Percentiles rank a stretch among this genome's conserved stretches.
Conservation (phyloP, 2,888 invertebrate genomes). For the Melanotus villosus region DNA sequence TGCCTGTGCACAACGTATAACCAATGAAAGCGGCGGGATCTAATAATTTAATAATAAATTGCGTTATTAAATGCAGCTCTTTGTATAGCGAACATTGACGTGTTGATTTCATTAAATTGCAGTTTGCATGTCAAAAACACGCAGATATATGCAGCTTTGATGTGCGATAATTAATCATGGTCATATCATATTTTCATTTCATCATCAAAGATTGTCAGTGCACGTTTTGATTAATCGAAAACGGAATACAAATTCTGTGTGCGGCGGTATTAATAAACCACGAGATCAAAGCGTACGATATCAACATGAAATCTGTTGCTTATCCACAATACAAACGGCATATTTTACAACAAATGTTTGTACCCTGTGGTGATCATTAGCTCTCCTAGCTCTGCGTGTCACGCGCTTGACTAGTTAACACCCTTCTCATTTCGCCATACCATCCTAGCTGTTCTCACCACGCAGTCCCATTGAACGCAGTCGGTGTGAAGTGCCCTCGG, state of each 20-base stretch:
- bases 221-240: slow-evolving; percentile 60
- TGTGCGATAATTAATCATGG: slow-evolving; percentile 64
- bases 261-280: slow-evolving; percentile 35
- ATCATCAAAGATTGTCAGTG: slow-evolving; percentile 63
- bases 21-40: too few species aligned
- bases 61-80: slow-evolving; percentile 38
- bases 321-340: slow-evolving; percentile 35
- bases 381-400: slow-evolving; percentile 42
- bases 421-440: slow-evolving; percentile 42
- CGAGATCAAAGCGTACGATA: slow-evolving; percentile 43
- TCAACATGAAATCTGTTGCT: slow-evolving; percentile 38
- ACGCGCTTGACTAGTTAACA: slow-evolving; percentile 47
- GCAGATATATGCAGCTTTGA: slow-evolving; percentile 57
- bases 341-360: slow-evolving; percentile 42
- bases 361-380: slow-evolving; percentile 45
- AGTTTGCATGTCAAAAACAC: slow-evolving; percentile 52
- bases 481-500: slow-evolving; percentile 46
- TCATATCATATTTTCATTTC: slow-evolving; percentile 62
- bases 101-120: slow-evolving; percentile 47
- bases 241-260: slow-evolving; percentile 50
- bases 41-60: slow-evolving; percentile 36
- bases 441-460: slow-evolving; percentile 44
- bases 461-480: slow-evolving; percentile 43
- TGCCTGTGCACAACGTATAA: too few species aligned
- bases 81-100: slow-evolving; percentile 38